Conservation (phyloP, 2,888 invertebrate species). For the Archips xylosteana region DNA sequence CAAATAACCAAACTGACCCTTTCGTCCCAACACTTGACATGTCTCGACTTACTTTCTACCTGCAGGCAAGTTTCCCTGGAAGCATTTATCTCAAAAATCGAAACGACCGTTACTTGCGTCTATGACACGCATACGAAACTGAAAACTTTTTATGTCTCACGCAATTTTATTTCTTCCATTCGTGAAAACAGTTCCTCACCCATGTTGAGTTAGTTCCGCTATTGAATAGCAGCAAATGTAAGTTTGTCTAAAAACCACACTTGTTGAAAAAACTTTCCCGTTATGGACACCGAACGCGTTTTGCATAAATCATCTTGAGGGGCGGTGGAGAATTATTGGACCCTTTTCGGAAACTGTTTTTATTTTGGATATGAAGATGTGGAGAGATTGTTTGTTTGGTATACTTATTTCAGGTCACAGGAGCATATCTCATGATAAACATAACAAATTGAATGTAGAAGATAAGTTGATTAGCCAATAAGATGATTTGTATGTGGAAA, state of each 20-base stretch:
- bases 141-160: slow-evolving; percentile 15
- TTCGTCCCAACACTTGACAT: neutral
- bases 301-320: slow-evolving; percentile 81
- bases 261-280: slow-evolving; percentile 65
- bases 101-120: slow-evolving; percentile 19
- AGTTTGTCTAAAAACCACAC: slow-evolving; percentile 29
- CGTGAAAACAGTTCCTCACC: neutral
- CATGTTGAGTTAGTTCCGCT: neutral
- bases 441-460: no score
- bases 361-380: slow-evolving; percentile 17
- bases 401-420: slow-evolving; percentile 14
- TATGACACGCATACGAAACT: slow-evolving; percentile 37
- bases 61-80: slow-evolving; percentile 16
- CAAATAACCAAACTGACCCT: neutral
- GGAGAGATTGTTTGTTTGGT: slow-evolving; percentile 16
- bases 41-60: neutral
- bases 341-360: slow-evolving; percentile 50
- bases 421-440: neutral
- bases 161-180: slow-evolving; percentile 4
- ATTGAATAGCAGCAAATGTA: neutral
- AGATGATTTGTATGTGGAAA: no score
- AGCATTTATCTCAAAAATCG: slow-evolving; percentile 14
- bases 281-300: slow-evolving; percentile 70
- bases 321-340: slow-evolving; percentile 55
- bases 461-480: no score